phyloP scores from a whole-genome alignment of 2,797 vertebrate genomes.

The Myotis vivesi region DNA sequence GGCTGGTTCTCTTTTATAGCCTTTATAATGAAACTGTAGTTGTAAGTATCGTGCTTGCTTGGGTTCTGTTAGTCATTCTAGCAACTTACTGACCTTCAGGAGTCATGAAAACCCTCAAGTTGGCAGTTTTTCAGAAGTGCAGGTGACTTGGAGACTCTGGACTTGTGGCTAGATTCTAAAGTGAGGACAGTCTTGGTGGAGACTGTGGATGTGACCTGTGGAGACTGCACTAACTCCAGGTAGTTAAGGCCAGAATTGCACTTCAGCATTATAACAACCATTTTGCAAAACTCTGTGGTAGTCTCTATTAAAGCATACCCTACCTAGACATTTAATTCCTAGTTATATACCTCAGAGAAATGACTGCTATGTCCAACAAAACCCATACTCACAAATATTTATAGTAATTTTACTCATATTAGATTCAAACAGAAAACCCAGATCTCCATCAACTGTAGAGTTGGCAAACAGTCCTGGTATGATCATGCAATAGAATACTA shows the following conservation, averaged over 20 bases:
- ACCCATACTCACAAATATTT: background rate
- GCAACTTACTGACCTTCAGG: background rate
- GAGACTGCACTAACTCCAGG: background rate
- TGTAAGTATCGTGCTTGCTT: background rate
- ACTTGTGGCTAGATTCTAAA: background rate
- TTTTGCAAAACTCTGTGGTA: background rate
- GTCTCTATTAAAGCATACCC: background rate
- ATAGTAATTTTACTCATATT: background rate
- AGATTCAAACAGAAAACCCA: background rate
- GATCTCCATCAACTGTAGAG: background rate
- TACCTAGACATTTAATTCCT: background rate
- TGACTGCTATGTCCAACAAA: background rate
- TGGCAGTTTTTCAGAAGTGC: background rate
- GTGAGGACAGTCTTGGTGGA: background rate
- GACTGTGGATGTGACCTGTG: background rate
- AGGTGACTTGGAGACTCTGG: background rate
- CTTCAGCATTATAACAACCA: background rate
- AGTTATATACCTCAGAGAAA: background rate
- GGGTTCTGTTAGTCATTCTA: background rate
- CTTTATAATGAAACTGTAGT: background rate
- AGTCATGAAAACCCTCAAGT: background rate
- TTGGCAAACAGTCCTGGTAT: background rate
- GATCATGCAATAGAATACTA: background rate
- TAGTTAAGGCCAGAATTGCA: background rate
- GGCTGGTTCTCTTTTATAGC: background rate